Evolutionary conservation across 2,113 vertebrate genomes (phyloP).

Genomic region (Nothoprocta pentlandii): DNA sequence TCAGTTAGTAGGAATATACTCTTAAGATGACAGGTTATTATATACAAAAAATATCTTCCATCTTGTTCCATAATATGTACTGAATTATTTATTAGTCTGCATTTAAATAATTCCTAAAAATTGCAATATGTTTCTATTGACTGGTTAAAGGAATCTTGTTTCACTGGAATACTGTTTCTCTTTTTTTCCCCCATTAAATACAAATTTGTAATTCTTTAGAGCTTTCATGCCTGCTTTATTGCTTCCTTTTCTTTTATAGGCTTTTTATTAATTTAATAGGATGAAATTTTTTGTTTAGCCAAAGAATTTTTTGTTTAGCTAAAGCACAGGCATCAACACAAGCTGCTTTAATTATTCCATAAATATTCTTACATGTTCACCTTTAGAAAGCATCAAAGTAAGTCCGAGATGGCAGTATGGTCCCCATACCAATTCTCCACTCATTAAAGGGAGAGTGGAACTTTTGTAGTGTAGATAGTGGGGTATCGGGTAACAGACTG

Average conservation of each 20-base stretch:
- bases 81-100: not conserved
- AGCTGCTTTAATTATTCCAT: not conserved
- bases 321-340: not conserved
- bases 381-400: not conserved
- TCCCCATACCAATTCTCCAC: not conserved
- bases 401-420: not conserved
- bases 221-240: not conserved
- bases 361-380: not conserved
- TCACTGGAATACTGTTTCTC: not conserved
- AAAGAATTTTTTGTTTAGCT: not conserved
- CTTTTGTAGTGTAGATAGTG: not conserved
- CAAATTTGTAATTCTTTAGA: not conserved
- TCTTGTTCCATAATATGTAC: not conserved
- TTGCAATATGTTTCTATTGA: not conserved
- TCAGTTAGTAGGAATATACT: not conserved
- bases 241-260: not conserved
- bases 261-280: not conserved
- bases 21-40: not conserved
- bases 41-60: not conserved
- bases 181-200: not conserved
- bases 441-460: not conserved
- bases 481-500: not conserved
- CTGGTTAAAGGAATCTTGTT: not conserved
- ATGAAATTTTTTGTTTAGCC: not conserved
- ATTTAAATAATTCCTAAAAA: not conserved